These are phyloP conservation scores for Chiloscyllium plagiosum DNA, from an alignment of 2,113 vertebrate genomes.

Conservation along the genomic window DNA sequence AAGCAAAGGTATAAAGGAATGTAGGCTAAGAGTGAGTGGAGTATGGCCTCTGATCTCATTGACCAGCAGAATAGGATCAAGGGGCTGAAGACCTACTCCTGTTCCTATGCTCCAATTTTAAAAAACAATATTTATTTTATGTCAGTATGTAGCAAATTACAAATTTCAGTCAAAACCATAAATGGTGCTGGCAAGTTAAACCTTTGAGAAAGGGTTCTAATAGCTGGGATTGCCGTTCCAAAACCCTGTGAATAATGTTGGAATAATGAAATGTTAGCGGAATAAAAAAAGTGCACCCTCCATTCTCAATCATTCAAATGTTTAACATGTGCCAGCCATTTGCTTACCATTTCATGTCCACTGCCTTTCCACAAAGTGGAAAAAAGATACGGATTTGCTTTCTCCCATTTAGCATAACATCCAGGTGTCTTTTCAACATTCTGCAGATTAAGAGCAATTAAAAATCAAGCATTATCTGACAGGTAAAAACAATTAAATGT, in stretches of 20 bases:
- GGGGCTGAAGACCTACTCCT: too few species aligned
- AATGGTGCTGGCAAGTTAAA: background rate
- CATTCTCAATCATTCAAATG: background rate
- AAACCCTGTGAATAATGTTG: background rate
- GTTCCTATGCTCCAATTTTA: too few species aligned
- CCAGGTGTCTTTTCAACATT: slow-evolving; percentile 61
- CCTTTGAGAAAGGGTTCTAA: background rate
- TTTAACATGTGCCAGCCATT: background rate
- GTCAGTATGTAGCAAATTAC: background rate
- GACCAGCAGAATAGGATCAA: too few species aligned
- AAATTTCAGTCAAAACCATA: background rate
- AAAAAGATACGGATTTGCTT: slow-evolving; percentile 69
- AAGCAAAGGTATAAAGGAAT: too few species aligned
- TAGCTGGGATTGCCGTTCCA: background rate
- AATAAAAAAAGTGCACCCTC: background rate
- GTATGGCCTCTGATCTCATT: too few species aligned
- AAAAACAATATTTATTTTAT: too few species aligned
- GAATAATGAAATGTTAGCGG: background rate
- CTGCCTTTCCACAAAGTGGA: slow-evolving; percentile 84
- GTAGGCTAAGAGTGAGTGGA: too few species aligned
- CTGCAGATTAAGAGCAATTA: slow-evolving; percentile 48
- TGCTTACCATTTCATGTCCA: slow-evolving; percentile 82
- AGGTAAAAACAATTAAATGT: background rate
- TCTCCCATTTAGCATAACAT: slow-evolving; percentile 60
- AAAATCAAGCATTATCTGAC: background rate